Percentiles rank a stretch among this genome's conserved stretches.
Evolutionary conservation across 2,113 vertebrate genomes (phyloP).

Genomic region (Mus spicilegus): DNA sequence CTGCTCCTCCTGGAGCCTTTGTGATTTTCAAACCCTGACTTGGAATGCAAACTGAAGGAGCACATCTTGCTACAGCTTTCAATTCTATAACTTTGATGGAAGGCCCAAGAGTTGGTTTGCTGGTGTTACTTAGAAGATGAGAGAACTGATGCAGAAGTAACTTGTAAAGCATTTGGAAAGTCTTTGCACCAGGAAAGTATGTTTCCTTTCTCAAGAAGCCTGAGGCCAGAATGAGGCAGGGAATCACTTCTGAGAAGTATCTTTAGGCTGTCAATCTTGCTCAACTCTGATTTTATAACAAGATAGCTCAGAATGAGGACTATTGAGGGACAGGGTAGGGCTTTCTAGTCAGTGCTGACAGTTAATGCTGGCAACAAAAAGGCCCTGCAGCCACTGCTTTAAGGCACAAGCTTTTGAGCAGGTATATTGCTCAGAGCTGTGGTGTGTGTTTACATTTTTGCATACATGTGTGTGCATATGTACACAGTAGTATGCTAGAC

Average conservation of each 20-base stretch:
- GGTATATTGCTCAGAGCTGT: neutral
- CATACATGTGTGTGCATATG: neutral
- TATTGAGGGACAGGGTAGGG: neutral
- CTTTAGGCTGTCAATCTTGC: neutral
- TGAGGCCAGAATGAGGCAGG: neutral
- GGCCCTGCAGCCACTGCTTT: neutral
- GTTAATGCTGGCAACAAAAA: neutral
- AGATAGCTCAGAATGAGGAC: neutral
- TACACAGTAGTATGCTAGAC: neutral
- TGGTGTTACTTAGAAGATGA: neutral
- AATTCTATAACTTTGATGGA: neutral
- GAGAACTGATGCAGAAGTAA: neutral
- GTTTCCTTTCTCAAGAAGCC: neutral
- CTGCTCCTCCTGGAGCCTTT: neutral
- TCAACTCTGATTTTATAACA: slow-evolving; percentile 13
- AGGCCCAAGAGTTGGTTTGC: neutral
- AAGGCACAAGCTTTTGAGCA: neutral
- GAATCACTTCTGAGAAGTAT: neutral
- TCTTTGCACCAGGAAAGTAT: neutral
- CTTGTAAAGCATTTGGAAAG: neutral
- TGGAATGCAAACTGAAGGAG: neutral
- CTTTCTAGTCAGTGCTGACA: neutral
- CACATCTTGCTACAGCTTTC: neutral
- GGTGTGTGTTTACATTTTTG: neutral
- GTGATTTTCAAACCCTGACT: neutral